Base-by-base conservation (phyloP, 2,797 vertebrate genomes). In the Poecilia picta region DNA sequence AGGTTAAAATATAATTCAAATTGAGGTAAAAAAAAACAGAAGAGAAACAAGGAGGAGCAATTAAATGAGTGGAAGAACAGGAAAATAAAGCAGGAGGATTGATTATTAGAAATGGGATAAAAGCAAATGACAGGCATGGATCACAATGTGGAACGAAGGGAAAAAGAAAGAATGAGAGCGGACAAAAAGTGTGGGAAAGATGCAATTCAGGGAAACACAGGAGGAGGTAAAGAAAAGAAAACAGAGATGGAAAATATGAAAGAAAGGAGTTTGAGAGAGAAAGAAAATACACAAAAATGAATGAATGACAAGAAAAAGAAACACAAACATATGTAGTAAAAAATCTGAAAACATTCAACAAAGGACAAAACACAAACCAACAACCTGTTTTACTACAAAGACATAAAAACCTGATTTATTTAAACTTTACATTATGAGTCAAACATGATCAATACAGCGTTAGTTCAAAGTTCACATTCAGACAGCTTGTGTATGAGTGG, bases 1-100 rank as follows among this genome's bases (percentile, higher is more conserved):
- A 39, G 62, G 18, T 66, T 66, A 18, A 66, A 39, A 20, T 36
- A 20, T 66, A 20, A 66, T 36, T 66, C 6, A 66, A 66, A 66
- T 39, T 36, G 36, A 23, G 33, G 33, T 10, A 66, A 66, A 36
- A 64, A 64, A 59, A 25, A 77, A 41, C 77, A 83, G 76, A 72
- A 33, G 81, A 76, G 73, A 81, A 46, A 95, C 92, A 94, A 91
- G 91, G 93, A 94, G 88, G 73, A 79, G 33, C 62, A 43, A 57
- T 77, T 59, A 84, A 66, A 73, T n/a, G 45, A 77, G 55, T 53
- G 59, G 31, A 88, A 74, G 59, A 23, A 53, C 72, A n/a, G 41
- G 72, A 83, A 1, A 90, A 91, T 88, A 88, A 85, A 83, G 91
- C 81, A 68, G 89, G 88, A 87, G 91, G 89, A 94, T 8, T 88